These are phyloP conservation scores for Prochilodus magdalenae DNA, from an alignment of 2,113 vertebrate genomes.

Conservation along the genomic window DNA sequence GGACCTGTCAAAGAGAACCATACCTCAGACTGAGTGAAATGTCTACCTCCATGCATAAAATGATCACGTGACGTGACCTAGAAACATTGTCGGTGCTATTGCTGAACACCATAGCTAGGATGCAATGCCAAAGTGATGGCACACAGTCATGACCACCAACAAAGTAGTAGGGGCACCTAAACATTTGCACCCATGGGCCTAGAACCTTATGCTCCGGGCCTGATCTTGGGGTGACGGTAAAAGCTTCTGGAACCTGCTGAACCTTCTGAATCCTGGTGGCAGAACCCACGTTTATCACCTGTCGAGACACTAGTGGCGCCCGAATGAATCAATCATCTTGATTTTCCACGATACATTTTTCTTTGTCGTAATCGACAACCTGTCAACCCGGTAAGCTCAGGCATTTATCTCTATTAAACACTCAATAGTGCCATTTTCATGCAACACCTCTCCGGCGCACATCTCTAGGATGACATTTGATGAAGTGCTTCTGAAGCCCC, in stretches of 20 bases:
- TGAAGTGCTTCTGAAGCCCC: constrained; percentile 12
- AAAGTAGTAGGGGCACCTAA: too few species aligned
- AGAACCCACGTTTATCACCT: background rate
- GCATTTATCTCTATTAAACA: constrained; percentile 29
- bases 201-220: too few species aligned
- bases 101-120: too few species aligned
- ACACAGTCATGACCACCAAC: too few species aligned
- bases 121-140: too few species aligned
- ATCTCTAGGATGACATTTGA: constrained; percentile 27
- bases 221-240: background rate
- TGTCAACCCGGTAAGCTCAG: constrained; percentile 19
- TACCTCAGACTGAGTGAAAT: too few species aligned
- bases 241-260: background rate
- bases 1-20: too few species aligned
- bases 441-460: background rate
- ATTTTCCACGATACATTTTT: constrained; percentile 20
- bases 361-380: constrained; percentile 19
- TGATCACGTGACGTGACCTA: too few species aligned
- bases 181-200: too few species aligned
- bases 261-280: background rate
- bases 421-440: background rate
- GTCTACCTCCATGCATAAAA: too few species aligned
- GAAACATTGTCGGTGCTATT: too few species aligned
- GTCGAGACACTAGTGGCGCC: background rate
- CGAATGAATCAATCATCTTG: constrained; percentile 26